Evolutionary conservation across 2,113 vertebrate species (phyloP).

Genomic region (Nymphicus hollandicus): DNA sequence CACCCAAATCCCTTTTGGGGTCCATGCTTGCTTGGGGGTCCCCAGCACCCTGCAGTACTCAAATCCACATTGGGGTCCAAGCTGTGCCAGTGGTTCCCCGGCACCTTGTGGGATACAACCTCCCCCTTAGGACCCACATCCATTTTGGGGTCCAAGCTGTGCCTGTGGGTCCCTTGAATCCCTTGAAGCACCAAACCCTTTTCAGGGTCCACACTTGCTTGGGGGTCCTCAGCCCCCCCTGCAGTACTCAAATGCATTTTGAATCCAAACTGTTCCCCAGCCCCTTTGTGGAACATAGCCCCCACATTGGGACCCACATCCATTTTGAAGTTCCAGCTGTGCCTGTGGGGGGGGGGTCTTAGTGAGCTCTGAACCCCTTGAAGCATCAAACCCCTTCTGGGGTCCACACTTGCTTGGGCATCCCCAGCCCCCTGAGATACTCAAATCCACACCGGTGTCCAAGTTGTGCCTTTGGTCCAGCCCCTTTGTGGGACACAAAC

Average conservation of each 20-base stretch:
- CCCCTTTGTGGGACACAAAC: not conserved
- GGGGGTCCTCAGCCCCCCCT: not conserved
- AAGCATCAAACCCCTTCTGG: not conserved
- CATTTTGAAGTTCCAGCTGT: not conserved
- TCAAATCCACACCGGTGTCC: too few relatives aligned
- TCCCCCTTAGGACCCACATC: too few relatives aligned
- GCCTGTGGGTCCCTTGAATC: not conserved
- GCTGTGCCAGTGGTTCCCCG: rapidly evolving
- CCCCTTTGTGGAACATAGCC: not conserved
- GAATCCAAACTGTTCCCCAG: not conserved
- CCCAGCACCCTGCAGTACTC: not conserved
- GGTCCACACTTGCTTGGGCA: not conserved
- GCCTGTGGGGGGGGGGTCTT: not conserved
- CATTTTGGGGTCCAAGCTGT: not conserved
- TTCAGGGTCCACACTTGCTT: not conserved
- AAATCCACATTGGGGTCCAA: not conserved
- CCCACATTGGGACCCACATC: not conserved
- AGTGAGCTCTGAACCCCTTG: not conserved
- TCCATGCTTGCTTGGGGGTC: too few relatives aligned
- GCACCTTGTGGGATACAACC: rapidly evolving
- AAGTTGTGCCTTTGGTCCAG: too few relatives aligned
- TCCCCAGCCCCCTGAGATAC: too few relatives aligned
- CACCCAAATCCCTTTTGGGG: not conserved
- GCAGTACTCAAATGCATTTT: not conserved
- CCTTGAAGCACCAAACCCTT: not conserved